Evolutionary conservation across 2,888 invertebrate species (phyloP).

Genomic region (Nemotelus pantherinus): DNA sequence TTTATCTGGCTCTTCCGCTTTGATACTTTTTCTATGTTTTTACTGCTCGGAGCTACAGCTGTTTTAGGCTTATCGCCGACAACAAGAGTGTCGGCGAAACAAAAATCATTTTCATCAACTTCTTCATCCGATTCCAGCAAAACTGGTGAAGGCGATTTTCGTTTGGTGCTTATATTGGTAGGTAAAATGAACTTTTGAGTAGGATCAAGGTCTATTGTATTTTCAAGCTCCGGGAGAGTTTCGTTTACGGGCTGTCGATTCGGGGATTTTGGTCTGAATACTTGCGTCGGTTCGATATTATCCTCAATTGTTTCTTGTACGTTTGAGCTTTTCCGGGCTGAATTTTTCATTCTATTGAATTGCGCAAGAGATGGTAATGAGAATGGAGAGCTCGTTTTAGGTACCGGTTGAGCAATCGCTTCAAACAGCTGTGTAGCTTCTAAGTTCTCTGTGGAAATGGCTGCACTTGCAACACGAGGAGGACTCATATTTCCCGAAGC

Average conservation of each 20-base stretch:
- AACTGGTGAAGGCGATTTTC: constrained; percentile 9
- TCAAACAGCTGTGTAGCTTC: constrained; percentile 38
- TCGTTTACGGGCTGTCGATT: neutral
- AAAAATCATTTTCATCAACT: constrained; percentile 18
- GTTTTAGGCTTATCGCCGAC: constrained; percentile 5
- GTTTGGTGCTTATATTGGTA: neutral
- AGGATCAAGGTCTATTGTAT: constrained; percentile 1
- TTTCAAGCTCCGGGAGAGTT: neutral
- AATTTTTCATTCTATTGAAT: neutral
- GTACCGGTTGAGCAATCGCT: neutral
- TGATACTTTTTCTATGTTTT: neutral
- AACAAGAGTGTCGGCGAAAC: constrained; percentile 4
- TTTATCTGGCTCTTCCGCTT: neutral
- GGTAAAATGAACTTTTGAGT: constrained; percentile 23
- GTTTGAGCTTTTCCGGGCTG: neutral
- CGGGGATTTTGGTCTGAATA: neutral
- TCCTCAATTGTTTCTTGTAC: neutral
- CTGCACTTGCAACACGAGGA: neutral
- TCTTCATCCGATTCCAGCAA: constrained; percentile 38
- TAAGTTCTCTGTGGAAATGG: neutral
- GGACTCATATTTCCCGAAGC: neutral
- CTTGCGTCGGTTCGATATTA: constrained; percentile 32
- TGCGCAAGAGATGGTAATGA: constrained; percentile 5
- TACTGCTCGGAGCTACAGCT: neutral
- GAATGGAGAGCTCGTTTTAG: constrained; percentile 5